A percentile compares a stretch with the other conserved stretches of the same genome.
Evolutionary conservation across 2,797 vertebrate species (phyloP).

Genomic region (Mareca penelope): DNA sequence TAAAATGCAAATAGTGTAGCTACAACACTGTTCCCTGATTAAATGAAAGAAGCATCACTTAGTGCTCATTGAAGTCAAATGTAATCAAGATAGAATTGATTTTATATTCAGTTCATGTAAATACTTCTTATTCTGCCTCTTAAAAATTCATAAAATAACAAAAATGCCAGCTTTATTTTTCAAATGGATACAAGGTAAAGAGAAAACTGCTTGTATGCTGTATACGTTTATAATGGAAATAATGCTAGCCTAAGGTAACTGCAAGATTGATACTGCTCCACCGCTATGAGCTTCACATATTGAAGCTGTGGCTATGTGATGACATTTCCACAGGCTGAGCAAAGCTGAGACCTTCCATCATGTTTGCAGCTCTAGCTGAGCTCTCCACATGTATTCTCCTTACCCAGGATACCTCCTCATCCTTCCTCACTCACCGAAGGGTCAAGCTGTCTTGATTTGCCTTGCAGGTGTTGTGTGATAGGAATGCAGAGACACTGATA

Average conservation of each 20-base stretch:
- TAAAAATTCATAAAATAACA: conserved; percentile 70
- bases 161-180: conserved; percentile 64
- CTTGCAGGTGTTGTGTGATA: accelerated
- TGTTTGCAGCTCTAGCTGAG: background rate
- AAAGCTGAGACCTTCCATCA: background rate
- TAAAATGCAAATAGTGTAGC: conserved; percentile 68
- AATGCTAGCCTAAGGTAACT: background rate
- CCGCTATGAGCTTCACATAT: background rate
- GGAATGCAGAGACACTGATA: background rate
- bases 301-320: background rate
- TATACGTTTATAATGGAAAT: background rate
- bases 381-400: background rate
- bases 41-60: conserved; percentile 73
- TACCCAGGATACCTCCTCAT: no score
- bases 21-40: conserved; percentile 63
- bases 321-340: background rate
- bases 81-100: conserved; percentile 76
- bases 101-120: conserved; percentile 71
- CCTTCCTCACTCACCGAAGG: background rate
- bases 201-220: background rate
- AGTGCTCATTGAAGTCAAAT: conserved; percentile 70
- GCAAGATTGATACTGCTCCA: background rate
- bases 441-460: background rate
- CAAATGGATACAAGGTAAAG: conserved; percentile 36
- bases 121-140: conserved; percentile 64